phyloP scores from a whole-genome alignment of 2,888 invertebrate species.

The Mechanitis messenoides region DNA sequence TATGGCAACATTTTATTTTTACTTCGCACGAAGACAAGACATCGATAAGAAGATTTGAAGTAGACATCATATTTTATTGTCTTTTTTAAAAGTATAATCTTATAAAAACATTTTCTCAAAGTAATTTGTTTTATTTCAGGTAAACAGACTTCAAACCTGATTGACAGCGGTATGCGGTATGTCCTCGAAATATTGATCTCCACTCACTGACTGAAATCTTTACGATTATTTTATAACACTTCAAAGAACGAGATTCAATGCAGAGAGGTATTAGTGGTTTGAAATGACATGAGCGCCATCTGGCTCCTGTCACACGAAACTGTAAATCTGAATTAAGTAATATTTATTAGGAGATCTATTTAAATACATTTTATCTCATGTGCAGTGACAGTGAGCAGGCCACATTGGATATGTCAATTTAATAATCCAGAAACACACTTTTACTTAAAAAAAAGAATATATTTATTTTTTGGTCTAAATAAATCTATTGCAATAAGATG shows the following conservation, averaged over 20 bases:
- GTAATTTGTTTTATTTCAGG: conserved; percentile 40
- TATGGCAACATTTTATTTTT: no score
- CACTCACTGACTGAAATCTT: conserved; percentile 51
- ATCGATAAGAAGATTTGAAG: no score
- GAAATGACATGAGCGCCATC: conserved; percentile 50
- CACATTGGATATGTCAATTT: conserved; percentile 6
- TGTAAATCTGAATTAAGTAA: conserved; percentile 53
- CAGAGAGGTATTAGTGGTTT: conserved; percentile 45
- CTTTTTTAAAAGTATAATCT: background rate
- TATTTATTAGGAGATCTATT: conserved; percentile 63
- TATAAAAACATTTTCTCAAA: conserved; percentile 6
- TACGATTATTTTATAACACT: conserved; percentile 64
- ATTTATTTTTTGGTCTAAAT: no score
- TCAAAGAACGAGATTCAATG: conserved; percentile 69
- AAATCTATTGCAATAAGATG: no score
- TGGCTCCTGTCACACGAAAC: conserved; percentile 63
- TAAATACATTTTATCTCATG: conserved; percentile 56
- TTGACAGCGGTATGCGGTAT: conserved; percentile 46
- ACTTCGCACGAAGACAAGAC: no score
- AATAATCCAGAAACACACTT: background rate
- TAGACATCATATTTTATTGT: background rate
- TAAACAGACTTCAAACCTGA: conserved; percentile 34
- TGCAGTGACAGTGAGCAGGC: conserved; percentile 36
- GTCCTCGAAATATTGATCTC: conserved; percentile 49
- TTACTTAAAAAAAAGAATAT: no score